A percentile compares a stretch with the other conserved stretches of the same genome.
Evolutionary conservation across 2,888 invertebrate species (phyloP).

Genomic region (Ochropleura plecta): DNA sequence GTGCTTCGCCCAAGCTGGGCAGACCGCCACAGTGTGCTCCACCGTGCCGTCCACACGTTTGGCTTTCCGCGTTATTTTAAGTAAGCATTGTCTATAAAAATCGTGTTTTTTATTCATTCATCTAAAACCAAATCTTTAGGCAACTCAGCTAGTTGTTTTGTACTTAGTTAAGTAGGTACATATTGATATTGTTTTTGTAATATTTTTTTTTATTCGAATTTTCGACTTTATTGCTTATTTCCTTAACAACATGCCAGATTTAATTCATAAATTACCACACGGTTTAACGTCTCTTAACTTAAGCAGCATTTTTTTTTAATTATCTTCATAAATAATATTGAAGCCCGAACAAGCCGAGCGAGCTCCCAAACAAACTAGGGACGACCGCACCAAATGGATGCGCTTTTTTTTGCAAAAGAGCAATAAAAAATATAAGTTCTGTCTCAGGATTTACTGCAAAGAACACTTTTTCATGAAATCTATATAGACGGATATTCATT

Average conservation of each 20-base stretch:
- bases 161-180: background rate
- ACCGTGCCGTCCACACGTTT: too few relatives aligned
- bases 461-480: background rate
- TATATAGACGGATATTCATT: background rate
- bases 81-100: too few relatives aligned
- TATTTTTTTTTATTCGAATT: too few relatives aligned
- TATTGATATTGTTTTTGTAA: too few relatives aligned
- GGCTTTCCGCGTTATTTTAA: background rate
- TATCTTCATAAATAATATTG: background rate
- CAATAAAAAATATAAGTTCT: background rate
- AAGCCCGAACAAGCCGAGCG: background rate
- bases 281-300: too few relatives aligned
- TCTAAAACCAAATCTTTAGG: background rate
- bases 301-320: background rate
- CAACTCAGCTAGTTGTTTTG: background rate
- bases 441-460: background rate
- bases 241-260: too few relatives aligned
- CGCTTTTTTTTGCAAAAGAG: conserved; percentile 4
- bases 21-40: too few relatives aligned
- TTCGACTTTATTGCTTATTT: too few relatives aligned
- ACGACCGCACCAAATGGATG: conserved; percentile 6
- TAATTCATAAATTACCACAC: too few relatives aligned
- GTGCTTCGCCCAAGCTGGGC: too few relatives aligned
- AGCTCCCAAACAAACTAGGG: background rate
- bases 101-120: background rate